Evolutionary conservation across 2,888 invertebrate species (phyloP).

Genomic region (Microctonus brassicae): DNA sequence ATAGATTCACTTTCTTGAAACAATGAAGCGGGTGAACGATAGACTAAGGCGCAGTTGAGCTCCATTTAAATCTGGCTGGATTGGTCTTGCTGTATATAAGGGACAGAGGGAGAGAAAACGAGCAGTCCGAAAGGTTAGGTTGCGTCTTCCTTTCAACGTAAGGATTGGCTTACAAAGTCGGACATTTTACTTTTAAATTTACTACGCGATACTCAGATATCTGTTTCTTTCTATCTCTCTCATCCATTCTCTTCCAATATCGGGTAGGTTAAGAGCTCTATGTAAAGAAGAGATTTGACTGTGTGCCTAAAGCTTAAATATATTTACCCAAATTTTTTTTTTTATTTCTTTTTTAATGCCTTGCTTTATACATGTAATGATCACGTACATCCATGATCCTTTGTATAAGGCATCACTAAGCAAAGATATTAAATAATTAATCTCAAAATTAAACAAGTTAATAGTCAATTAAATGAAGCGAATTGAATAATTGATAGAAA

Average conservation of each 20-base stretch:
- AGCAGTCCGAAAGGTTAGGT: background rate
- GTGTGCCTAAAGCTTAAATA: slow-evolving; percentile 51
- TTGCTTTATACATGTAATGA: too few species aligned
- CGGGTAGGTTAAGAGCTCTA: slow-evolving; percentile 42
- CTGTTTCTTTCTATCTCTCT: slow-evolving; percentile 35
- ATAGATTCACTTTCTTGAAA: slow-evolving; percentile 46
- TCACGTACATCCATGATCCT: too few species aligned
- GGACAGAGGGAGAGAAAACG: background rate
- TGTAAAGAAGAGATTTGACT: slow-evolving; percentile 65
- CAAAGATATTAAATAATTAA: too few species aligned
- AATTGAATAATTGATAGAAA: too few species aligned
- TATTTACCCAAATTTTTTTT: slow-evolving; percentile 3
- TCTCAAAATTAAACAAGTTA: too few species aligned
- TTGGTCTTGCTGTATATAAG: slow-evolving; percentile 50
- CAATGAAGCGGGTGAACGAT: slow-evolving; percentile 43
- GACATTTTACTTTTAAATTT: slow-evolving; percentile 67
- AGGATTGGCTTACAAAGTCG: slow-evolving; percentile 65
- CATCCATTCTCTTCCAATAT: slow-evolving; percentile 38
- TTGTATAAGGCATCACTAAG: too few species aligned
- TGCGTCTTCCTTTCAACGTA: slow-evolving; percentile 54
- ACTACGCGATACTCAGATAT: slow-evolving; percentile 59
- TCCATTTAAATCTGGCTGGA: slow-evolving; percentile 64
- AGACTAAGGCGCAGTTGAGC: slow-evolving; percentile 42
- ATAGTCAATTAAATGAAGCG: too few species aligned
- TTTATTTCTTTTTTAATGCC: too few species aligned